Evolutionary conservation across 2,113 vertebrate genomes (phyloP), one percentile per base, ranked within the genome.

Genomic region (Sorex fumeus): DNA sequence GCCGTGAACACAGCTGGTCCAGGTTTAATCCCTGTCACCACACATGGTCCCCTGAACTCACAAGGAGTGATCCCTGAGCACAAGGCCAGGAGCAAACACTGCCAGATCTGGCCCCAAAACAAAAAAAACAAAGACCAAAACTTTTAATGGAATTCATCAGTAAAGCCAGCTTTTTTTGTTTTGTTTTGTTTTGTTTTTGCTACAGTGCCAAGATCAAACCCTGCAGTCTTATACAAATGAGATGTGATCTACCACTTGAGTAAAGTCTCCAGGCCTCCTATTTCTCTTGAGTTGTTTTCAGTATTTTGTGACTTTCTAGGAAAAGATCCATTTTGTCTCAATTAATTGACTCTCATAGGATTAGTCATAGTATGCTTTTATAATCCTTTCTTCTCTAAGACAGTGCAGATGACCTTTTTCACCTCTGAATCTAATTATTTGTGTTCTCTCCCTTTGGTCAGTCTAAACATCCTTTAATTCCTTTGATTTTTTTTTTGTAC

Each of bases 231-330:
- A 62, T 8, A 23, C 64, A 66, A 66, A 8, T 66, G 53, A 57
- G 19, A 21, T 18, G 53, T 57, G 53, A 2, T 57, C 53, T 57
- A 21, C 53, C 53, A 57, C 16, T 57, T 19, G 53, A 57, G 53
- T 19, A 62, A 7, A 67, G 43, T 69, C 66, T 34, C 75, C 47
- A 85, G 18, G 60, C 64, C 64, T 67, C 76, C 36, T 64, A 28
- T 30, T 78, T 85, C 64, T 93, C 30, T 87, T 86, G 11, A 91
- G 28, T 50, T 50, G 36, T 32, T 70, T 85, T 92, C 53, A 47
- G 30, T 10, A 76, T 34, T 45, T 67, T 80, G 4, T 43, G 27
- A 85, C 60, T n/a, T 72, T 87, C 66, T 82, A 76, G 15, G 28
- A 82, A 77, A 32, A 67, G 67, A 78, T 50, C 16, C 47, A 69